Conservation (phyloP, 2,797 vertebrate species). For the Zonotrichia albicollis region DNA sequence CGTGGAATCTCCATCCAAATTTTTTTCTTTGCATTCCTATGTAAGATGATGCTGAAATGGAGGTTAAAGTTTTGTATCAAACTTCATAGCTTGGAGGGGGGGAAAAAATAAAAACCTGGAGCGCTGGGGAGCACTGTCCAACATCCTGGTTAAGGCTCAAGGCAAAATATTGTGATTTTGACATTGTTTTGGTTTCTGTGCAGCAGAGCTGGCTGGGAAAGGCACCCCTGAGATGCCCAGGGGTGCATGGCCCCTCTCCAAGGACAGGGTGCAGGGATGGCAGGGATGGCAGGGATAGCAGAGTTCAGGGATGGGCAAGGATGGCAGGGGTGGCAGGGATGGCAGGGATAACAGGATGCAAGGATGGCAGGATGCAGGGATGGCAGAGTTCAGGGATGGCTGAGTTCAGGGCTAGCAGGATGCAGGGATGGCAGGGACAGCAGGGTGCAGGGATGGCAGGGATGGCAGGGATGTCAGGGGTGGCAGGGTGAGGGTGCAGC, state of each 20-base stretch:
- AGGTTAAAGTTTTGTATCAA: not conserved
- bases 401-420: not conserved
- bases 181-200: not conserved
- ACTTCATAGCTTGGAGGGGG: too few species aligned
- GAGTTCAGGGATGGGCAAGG: too few species aligned
- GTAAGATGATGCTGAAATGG: not conserved
- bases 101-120: not conserved
- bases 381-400: too few species aligned
- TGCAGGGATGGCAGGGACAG: not conserved
- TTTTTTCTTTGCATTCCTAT: not conserved
- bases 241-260: not conserved
- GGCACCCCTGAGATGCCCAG: not conserved
- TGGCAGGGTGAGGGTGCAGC: not conserved
- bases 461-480: too few species aligned
- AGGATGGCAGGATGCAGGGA: too few species aligned
- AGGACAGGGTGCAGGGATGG: not conserved
- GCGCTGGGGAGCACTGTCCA: accelerated
- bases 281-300: too few species aligned
- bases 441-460: not conserved
- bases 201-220: not conserved
- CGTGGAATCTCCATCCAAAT: not conserved
- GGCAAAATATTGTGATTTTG: not conserved
- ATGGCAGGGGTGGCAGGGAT: too few species aligned
- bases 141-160: not conserved
- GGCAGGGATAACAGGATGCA: too few species aligned